Evolutionary conservation across 2,113 vertebrate species (phyloP).

Genomic region (Sapayoa aenigma): DNA sequence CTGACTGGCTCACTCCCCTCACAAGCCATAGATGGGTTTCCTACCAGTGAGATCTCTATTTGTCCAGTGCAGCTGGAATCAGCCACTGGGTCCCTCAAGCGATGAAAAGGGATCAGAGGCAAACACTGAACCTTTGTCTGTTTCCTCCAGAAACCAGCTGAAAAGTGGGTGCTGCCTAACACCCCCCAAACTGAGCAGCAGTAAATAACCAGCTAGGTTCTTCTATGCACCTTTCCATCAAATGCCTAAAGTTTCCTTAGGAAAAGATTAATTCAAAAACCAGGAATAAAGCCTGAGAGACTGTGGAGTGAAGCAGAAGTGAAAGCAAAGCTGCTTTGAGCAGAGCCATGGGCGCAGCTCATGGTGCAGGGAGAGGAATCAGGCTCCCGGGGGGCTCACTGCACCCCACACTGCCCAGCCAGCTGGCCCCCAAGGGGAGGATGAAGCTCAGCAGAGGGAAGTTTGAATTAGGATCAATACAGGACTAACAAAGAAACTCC

Average conservation of each 20-base stretch:
- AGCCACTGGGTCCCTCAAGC: not conserved
- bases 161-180: not conserved
- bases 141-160: not conserved
- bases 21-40: not conserved
- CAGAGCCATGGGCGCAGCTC: not conserved
- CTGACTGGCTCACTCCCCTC: not conserved
- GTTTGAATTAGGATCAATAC: constrained; percentile 32
- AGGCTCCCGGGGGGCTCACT: not conserved
- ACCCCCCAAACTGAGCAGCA: not conserved
- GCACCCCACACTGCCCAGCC: not conserved
- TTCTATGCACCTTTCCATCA: not conserved
- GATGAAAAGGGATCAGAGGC: not conserved
- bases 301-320: not conserved
- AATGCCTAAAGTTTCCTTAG: not conserved
- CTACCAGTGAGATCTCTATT: not conserved
- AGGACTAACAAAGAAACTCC: constrained; percentile 45
- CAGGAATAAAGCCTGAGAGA: not conserved
- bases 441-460: not conserved
- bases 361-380: not conserved
- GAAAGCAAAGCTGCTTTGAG: not conserved
- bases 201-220: not conserved
- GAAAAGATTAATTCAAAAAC: not conserved
- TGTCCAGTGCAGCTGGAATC: not conserved
- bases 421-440: not conserved
- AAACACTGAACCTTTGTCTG: not conserved